A percentile compares a stretch with the other conserved stretches of the same genome.
Conservation (phyloP, 2,888 invertebrate species). For the Drosophila demipolita region DNA sequence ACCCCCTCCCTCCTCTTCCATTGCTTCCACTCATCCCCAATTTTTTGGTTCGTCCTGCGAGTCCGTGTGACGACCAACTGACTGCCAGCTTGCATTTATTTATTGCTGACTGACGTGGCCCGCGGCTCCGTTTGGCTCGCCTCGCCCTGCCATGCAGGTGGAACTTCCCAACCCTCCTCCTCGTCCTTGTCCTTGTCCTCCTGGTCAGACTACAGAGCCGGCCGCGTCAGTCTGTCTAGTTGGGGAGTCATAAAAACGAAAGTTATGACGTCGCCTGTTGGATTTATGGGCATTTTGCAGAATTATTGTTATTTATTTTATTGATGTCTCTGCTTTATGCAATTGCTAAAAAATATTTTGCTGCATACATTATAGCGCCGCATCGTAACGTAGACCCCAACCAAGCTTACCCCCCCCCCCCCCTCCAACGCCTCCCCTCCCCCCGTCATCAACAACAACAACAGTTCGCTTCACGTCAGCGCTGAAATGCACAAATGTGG, state of each 20-base stretch:
- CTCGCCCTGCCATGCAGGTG: constrained; percentile 60
- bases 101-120: constrained; percentile 80
- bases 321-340: constrained; percentile 73
- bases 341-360: constrained; percentile 73
- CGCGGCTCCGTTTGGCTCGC: constrained; percentile 19
- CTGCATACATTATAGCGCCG: constrained; percentile 72
- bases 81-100: constrained; percentile 83
- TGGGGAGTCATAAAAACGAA: constrained; percentile 82
- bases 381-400: neutral
- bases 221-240: constrained; percentile 73
- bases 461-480: constrained; percentile 7
- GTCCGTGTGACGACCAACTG: constrained; percentile 76
- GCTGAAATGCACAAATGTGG: constrained; percentile 58
- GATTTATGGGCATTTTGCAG: constrained; percentile 83
- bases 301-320: constrained; percentile 82
- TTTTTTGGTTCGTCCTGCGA: constrained; percentile 38
- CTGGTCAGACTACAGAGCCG: constrained; percentile 1
- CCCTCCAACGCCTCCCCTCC: neutral
- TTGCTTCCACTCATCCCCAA: neutral
- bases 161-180: constrained; percentile 6
- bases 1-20: neutral
- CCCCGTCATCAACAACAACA: neutral
- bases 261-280: constrained; percentile 82
- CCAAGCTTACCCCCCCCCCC: neutral
- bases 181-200: too few relatives aligned